Base-by-base conservation (phyloP, 2,888 invertebrate genomes). In the Macaria notata region DNA sequence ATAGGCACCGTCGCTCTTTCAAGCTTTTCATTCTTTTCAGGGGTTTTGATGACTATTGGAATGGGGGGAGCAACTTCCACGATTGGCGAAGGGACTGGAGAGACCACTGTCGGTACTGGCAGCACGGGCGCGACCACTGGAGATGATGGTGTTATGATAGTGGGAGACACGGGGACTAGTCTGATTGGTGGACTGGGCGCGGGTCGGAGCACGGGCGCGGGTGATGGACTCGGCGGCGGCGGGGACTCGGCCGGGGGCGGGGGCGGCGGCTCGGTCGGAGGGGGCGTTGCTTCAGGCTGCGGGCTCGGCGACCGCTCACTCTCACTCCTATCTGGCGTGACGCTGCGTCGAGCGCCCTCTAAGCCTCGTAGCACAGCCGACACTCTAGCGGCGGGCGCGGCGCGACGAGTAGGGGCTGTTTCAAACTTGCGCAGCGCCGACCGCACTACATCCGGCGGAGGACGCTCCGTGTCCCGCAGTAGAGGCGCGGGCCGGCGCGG, bases 391-490 rank as follows among this genome's bases (percentile, higher is more conserved):
- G 90, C 77, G 69, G 92, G 92, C 4, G 91, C 83, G 62, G 88
- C 77, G 31, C 93, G 89, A 1, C 93, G 90, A 66, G 93, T 88
- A 8, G 94, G 93, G 0, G 93, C 92, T 46, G 93, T 92, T 81
- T 98, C 98, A 86, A 98, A 98, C 75, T 97, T 95, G 75, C 95
- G 94, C 62, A 97, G 93, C 9, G 97, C 95, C 61, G 96, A 95
- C 72, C 96, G 96, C 59, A 98, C 98, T 66, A 97, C 94, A 89
- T 98, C 98, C 0, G 95, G 95, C 19, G 98, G 97, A 2, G 98
- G 98, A 89, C 92, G 68, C 94, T 92, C 71, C 93, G 93, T 62
- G 69, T 84, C 69, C 68, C 87, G 65, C 71, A 86, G 64, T 45
- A 96, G 77, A 94, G 96, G 71, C 47, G 77, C 71, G 58, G 83